A percentile compares a stretch with the other conserved stretches of the same genome.
phyloP scores from a whole-genome alignment of 2,888 invertebrate genomes.

The Tillus elongatus region DNA sequence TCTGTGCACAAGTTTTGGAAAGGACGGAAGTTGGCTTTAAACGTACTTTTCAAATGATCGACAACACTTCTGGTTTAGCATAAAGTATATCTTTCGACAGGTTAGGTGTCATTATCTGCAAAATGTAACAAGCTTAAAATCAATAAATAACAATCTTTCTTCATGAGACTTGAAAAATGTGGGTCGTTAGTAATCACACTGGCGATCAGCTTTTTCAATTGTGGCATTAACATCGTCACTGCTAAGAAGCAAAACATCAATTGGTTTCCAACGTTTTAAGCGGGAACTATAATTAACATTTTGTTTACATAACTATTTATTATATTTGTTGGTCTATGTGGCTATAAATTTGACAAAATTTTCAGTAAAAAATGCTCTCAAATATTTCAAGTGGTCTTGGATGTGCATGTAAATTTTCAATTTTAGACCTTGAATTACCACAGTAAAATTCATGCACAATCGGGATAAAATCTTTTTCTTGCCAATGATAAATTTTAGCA shows the following conservation, averaged over 20 bases:
- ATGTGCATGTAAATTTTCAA: no score
- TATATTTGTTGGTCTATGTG: no score
- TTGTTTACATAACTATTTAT: no score
- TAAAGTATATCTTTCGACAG: background rate
- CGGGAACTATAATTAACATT: no score
- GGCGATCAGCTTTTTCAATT: background rate
- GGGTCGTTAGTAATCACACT: background rate
- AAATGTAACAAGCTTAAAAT: background rate
- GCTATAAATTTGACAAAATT: no score
- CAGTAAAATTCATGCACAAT: no score
- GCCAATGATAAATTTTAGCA: no score
- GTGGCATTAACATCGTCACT: slow-evolving; percentile 4
- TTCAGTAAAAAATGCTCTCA: no score
- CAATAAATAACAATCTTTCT: background rate
- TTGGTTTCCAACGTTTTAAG: background rate
- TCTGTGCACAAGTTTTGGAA: slow-evolving; percentile 15
- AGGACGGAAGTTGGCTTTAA: no score
- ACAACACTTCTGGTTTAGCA: background rate
- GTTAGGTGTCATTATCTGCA: background rate
- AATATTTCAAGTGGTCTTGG: no score
- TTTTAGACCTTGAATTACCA: no score
- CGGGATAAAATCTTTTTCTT: no score
- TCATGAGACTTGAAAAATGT: background rate
- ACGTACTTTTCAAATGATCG: slow-evolving; percentile 1
- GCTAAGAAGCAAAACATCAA: slow-evolving; percentile 1